Evolutionary conservation across 37 sponge, comb jelly and placozoan genomes (phyloP).

Genomic region (Axinella damicornis): DNA sequence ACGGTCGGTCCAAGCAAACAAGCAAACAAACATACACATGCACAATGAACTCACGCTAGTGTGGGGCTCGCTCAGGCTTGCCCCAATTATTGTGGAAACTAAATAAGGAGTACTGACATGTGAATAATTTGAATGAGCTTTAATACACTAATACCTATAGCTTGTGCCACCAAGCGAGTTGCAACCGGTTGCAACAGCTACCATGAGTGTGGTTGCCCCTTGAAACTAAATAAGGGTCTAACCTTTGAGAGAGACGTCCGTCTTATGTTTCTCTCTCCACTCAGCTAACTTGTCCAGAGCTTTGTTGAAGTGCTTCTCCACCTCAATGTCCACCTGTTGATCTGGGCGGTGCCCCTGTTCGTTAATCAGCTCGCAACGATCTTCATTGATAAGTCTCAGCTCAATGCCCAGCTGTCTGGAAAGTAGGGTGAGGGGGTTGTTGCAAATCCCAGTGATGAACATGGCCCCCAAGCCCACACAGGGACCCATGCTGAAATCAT

Average conservation of each 20-base stretch:
- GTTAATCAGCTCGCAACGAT: constrained; percentile 76
- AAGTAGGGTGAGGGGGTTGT: constrained; percentile 85
- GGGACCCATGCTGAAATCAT: constrained; percentile 70
- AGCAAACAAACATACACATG: no score
- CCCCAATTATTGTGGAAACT: no score
- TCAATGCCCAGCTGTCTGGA: constrained; percentile 66
- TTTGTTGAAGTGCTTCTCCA: constrained; percentile 81
- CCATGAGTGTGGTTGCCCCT: no score
- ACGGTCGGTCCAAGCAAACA: no score
- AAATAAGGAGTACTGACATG: no score
- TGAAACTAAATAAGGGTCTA: no score
- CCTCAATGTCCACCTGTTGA: constrained; percentile 44
- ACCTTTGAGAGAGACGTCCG: constrained; percentile 69
- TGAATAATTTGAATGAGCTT: no score
- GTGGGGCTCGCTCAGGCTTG: no score
- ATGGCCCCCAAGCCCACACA: constrained; percentile 83
- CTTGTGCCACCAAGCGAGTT: no score
- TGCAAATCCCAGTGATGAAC: constrained; percentile 87
- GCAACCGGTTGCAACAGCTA: no score
- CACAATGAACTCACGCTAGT: no score
- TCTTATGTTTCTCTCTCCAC: constrained; percentile 60
- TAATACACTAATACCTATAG: no score
- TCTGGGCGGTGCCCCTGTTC: constrained; percentile 59
- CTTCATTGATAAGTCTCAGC: constrained; percentile 62
- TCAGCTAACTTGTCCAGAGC: constrained; percentile 80